Evolutionary conservation across 1,140 invertebrate species (phyloP).

Genomic region (Leptopilina boulardi): DNA sequence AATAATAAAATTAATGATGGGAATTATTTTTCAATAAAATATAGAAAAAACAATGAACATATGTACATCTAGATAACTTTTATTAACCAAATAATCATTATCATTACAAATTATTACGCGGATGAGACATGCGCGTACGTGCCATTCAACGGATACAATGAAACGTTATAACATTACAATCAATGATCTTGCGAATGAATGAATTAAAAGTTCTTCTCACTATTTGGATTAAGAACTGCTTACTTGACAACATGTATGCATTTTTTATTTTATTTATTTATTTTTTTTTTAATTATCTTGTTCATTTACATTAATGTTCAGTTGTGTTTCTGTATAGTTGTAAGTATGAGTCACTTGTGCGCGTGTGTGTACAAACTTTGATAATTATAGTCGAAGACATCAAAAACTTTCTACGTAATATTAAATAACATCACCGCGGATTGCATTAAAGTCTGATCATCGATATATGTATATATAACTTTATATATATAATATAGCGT

Average conservation of each 20-base stretch:
- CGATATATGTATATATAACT: neutral
- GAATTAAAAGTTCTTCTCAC: slow-evolving; percentile 69
- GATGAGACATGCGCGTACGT: slow-evolving; percentile 66
- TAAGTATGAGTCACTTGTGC: slow-evolving; percentile 72
- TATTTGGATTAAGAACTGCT: slow-evolving; percentile 74
- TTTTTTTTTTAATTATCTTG: slow-evolving; percentile 62
- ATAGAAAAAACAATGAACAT: slow-evolving; percentile 12
- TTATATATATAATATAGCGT: neutral
- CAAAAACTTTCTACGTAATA: slow-evolving; percentile 75
- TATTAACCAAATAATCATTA: slow-evolving; percentile 76
- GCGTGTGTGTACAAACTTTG: slow-evolving; percentile 75
- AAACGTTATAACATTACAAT: slow-evolving; percentile 73
- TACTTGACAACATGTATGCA: slow-evolving; percentile 74
- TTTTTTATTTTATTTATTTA: too few relatives aligned
- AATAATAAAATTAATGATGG: slow-evolving; percentile 13
- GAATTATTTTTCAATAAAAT: too few relatives aligned
- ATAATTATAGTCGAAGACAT: slow-evolving; percentile 76
- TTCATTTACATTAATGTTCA: slow-evolving; percentile 66
- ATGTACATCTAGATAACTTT: slow-evolving; percentile 77
- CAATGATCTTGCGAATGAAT: slow-evolving; percentile 72
- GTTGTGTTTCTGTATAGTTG: slow-evolving; percentile 68
- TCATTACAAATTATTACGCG: slow-evolving; percentile 75
- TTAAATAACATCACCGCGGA: slow-evolving; percentile 72
- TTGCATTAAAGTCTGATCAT: slow-evolving; percentile 55
- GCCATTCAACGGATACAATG: slow-evolving; percentile 73